phyloP scores from a whole-genome alignment of 2,888 invertebrate species.

The Stictocephala bisonia region DNA sequence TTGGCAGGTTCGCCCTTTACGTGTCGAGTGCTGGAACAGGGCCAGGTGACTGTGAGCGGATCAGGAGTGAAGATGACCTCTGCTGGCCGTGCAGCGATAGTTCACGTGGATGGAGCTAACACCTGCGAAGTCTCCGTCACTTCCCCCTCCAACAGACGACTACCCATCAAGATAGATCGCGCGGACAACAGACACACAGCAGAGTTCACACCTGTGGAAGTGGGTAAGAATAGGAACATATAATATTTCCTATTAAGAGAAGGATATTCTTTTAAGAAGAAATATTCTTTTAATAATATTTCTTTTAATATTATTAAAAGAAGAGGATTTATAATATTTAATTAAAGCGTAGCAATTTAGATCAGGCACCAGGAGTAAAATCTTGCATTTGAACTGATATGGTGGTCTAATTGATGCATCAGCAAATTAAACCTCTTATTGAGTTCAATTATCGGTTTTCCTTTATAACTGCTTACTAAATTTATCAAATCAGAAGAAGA shows the following conservation, averaged over 20 bases:
- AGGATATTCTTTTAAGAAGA: no score
- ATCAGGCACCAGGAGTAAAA: no score
- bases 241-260: no score
- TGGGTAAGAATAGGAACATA: conserved; percentile 64
- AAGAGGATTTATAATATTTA: background rate
- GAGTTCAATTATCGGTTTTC: no score
- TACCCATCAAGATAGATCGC: conserved; percentile 71
- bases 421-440: no score
- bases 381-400: no score
- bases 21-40: conserved; percentile 81
- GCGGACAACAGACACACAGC: conserved; percentile 74
- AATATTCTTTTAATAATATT: background rate
- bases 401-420: no score
- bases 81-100: conserved; percentile 73
- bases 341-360: no score
- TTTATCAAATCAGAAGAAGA: no score
- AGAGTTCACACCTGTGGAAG: conserved; percentile 68
- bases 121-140: conserved; percentile 61
- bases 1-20: conserved; percentile 90
- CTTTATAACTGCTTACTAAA: no score
- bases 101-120: conserved; percentile 68
- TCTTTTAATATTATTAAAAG: background rate
- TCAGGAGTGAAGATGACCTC: conserved; percentile 77
- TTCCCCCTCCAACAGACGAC: conserved; percentile 64
- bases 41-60: conserved; percentile 74